Base-by-base conservation (phyloP, 2,888 invertebrate genomes). In the Gerris lacustris region DNA sequence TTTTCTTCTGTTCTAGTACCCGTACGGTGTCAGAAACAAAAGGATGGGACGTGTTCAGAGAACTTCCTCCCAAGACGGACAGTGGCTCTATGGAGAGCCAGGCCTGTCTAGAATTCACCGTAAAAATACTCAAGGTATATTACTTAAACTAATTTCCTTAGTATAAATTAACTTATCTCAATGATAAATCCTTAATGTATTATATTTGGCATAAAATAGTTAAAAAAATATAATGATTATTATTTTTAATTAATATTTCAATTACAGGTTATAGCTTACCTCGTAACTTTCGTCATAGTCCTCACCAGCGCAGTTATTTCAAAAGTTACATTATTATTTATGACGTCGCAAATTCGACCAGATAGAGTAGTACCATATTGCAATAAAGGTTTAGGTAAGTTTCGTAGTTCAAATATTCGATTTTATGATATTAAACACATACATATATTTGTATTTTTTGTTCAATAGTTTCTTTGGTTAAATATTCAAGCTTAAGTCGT, bases 11-110 rank as follows among this genome's bases (percentile, higher is more conserved):
- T 83, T 86, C 63, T 84, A 92, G 92, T 79, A 89, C 89, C 82
- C 85, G 92, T 79, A 91, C 91, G 73, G 87, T 91, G 77, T 88
- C 88, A 79, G 92, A 92, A 81, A 91, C 91, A 77, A 93, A 93
- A 88, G 91, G 90, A 87, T 96, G 96, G 96, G 96, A 96, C 86
- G 94, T 96, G 72, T 96, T 96, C 84, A 85, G 94, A 79, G 90
- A 94, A 81, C 90, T 94, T 76, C 95, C 96, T 9, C 89, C 89
- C 77, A 92, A 93, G 82, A 87, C 88, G 82, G 92, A 92, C 82
- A 90, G 90, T 76, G 92, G 92, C 75, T 93, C 93, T 69, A 91
- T 91, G 87, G 92, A 91, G 77, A 91, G 88, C 79, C 92, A 93
- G 82, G 88, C 88, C 80, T 94, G 92, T 81, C 84, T 94, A 79